Percentiles rank a stretch among this genome's conserved stretches.
phyloP scores from a whole-genome alignment of 1,140 invertebrate genomes.

The Drosophila burlai region DNA sequence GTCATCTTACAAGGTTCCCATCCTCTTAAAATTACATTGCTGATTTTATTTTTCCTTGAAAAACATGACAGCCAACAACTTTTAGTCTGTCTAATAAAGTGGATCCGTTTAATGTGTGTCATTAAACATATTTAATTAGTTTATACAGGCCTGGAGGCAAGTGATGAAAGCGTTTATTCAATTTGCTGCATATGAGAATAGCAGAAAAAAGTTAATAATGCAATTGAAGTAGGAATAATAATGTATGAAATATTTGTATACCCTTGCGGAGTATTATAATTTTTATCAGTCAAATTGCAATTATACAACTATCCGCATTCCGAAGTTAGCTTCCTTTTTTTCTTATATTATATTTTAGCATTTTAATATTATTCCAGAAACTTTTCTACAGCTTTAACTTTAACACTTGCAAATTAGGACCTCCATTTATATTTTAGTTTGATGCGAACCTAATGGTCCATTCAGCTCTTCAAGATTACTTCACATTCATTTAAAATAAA shows the following conservation, averaged over 20 bases:
- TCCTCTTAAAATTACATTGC: constrained; percentile 1
- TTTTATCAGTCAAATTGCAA: no score
- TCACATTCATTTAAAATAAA: constrained; percentile 4
- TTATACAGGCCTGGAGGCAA: not conserved
- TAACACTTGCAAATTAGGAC: not conserved
- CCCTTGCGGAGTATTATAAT: not conserved
- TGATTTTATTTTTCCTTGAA: not conserved
- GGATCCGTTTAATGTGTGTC: not conserved
- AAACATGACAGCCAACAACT: not conserved
- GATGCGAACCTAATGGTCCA: not conserved
- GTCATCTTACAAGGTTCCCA: constrained; percentile 12
- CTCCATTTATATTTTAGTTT: not conserved
- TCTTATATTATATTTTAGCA: not conserved
- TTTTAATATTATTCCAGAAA: no score
- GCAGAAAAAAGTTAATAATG: not conserved
- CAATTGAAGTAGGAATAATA: not conserved
- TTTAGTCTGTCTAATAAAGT: not conserved
- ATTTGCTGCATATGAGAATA: not conserved
- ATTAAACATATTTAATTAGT: constrained; percentile 8
- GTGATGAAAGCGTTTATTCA: constrained; percentile 3
- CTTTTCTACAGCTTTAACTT: not conserved
- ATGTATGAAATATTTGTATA: not conserved
- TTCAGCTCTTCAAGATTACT: not conserved
- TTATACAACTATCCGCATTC: no score
- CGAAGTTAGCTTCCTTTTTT: no score